Evolutionary conservation across 2,797 vertebrate species (phyloP), one percentile per base, ranked within the genome.

Genomic region (Phoeniculus purpureus): DNA sequence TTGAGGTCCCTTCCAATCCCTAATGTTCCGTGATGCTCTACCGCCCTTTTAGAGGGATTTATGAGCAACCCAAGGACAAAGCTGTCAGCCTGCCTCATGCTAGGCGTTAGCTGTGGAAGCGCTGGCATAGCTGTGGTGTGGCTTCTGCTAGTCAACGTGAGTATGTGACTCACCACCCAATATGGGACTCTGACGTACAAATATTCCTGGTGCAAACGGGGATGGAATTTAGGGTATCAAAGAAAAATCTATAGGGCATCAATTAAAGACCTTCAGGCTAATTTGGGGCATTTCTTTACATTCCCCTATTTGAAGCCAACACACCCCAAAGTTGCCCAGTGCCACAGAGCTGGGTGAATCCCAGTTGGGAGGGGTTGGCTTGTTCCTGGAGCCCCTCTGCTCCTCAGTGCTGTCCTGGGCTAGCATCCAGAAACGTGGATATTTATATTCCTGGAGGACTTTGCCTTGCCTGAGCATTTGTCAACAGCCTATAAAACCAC

Each of bases 41-140:
- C 75, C 75, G 20, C 15, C 16, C 51, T 95, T 43, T 95, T 93
- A 70, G 56, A 43, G 85, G 80, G 73, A 55, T 91, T 81, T 75
- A 59, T 16, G 43, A 43, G 56, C 2, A 66, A 59, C 43, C n/a
- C 7, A 16, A 59, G 65, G 27, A 75, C 83, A 60, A 70, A 75
- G 84, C 25, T 74, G 76, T 55, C 79, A 59, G 40, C 56, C 70
- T 15, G 81, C 59, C 43, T 29, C 48, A 3, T 13, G 55, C 80
- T 70, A 56, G 26, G 23, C 5, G 2, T 25, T 29, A 15, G 22
- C 71, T 43, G 50, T 10, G 55, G 11, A 12, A 32, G 21, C 12
- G 20, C 4, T 4, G 43, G 15, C 6, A 20, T 6, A 1, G n/a
- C 15, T 7, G 16, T 3, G 8, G 45, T 26, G 32, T 1, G 71